These are phyloP conservation scores for Deilephila elpenor DNA, from an alignment of 2,888 invertebrate species.

Conservation along the genomic window DNA sequence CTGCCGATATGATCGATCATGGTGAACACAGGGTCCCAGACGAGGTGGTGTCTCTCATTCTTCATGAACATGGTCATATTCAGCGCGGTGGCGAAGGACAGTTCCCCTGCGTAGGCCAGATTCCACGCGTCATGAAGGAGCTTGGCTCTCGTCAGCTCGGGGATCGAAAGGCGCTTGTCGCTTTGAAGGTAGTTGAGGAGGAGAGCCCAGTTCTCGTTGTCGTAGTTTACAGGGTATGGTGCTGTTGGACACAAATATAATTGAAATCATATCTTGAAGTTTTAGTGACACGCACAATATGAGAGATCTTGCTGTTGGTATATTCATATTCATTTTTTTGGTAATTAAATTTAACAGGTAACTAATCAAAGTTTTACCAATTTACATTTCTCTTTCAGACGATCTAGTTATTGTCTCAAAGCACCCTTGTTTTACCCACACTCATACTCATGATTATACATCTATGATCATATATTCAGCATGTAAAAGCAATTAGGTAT, in stretches of 20 bases:
- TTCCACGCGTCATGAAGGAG: conserved; percentile 92
- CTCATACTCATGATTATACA: too few species aligned
- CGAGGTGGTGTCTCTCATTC: conserved; percentile 89
- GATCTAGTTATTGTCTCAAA: too few species aligned
- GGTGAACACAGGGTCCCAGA: conserved; percentile 93
- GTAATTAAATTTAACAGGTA: too few species aligned
- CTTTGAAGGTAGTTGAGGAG: conserved; percentile 87
- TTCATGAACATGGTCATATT: conserved; percentile 92
- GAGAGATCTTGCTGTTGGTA: too few species aligned
- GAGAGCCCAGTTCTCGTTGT: conserved; percentile 90
- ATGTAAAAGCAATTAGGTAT: too few species aligned
- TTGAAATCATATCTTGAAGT: neutral
- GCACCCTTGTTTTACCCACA: too few species aligned
- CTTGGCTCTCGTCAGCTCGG: conserved; percentile 90
- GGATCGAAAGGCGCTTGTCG: conserved; percentile 83
- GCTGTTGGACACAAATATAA: conserved; percentile 69
- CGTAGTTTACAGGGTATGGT: conserved; percentile 93
- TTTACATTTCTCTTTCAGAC: too few species aligned
- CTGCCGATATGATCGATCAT: conserved; percentile 92
- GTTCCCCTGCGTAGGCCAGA: conserved; percentile 90
- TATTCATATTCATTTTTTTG: too few species aligned
- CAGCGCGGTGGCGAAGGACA: conserved; percentile 90
- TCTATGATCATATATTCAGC: too few species aligned
- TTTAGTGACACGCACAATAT: too few species aligned
- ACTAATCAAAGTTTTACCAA: too few species aligned